Evolutionary conservation across 2,888 invertebrate genomes (phyloP), one percentile per base, ranked within the genome.

Genomic region (Orthosia incerta): DNA sequence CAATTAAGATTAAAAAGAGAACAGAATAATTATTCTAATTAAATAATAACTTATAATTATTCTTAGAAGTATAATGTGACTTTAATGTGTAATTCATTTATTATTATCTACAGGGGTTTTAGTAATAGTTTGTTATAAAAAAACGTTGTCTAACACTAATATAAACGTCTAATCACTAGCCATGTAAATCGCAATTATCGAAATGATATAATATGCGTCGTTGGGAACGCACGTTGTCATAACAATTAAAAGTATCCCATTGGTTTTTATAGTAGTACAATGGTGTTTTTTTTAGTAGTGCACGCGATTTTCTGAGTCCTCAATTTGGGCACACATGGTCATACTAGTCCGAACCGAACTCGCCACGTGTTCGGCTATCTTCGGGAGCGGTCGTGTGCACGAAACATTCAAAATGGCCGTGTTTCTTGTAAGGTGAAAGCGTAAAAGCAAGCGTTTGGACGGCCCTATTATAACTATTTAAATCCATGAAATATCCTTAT

Each of bases 121-220:
- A 86, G 73, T 88, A 87, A 88, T 91, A 90, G 87, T 91, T 91
- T 91, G 89, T 91, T 91, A 90, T 89, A 86, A 87, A 89, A 87
- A 87, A 88, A 88, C 83, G 88, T 89, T 88, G 80, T 89, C 92
- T 94, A 93, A 89, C 84, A 81, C 94, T 95, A 95, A 93, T 89
- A 93, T 95, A 95, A 94, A 94, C 81, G 88, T 94, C 96, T 96
- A 96, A 95, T 96, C 96, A 96, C 96, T 96, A 96, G 96, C 96
- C 96, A 96, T 96, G 91, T 94, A 94, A 94, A 93, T 95, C 94
- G 95, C 94, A 92, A 93, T 91, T 89, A 92, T 89, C 86, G 87
- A 91, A 91, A 89, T 88, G 84, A 83, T 63, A 80, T 83, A 81
- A 83, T 83, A 86, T 84, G 86, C 83, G 85, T 86, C 78, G 74